phyloP scores from a whole-genome alignment of 1,140 invertebrate genomes.

The Drosophila nikananu region DNA sequence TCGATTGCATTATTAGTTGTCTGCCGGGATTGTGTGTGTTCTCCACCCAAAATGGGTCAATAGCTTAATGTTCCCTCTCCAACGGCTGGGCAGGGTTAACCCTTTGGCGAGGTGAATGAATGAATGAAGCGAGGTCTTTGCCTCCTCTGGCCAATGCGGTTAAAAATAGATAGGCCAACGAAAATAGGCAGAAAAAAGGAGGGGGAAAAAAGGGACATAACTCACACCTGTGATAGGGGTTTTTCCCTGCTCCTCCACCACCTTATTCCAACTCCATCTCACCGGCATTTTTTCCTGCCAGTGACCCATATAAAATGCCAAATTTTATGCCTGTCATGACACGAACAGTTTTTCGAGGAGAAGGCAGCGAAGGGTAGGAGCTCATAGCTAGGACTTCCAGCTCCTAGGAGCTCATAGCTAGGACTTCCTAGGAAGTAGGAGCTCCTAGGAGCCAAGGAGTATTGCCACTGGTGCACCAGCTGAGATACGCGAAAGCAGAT shows the following conservation, averaged over 20 bases:
- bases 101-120: conserved; percentile 8
- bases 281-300: conserved; percentile 7
- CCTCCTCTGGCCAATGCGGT: conserved; percentile 3
- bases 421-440: too few species aligned
- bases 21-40: conserved; percentile 28
- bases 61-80: conserved; percentile 35
- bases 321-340: conserved; percentile 52
- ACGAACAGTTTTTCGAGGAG: conserved; percentile 10
- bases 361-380: background rate
- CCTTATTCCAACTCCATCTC: background rate
- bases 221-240: background rate
- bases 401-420: background rate
- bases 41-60: conserved; percentile 68
- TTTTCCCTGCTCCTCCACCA: background rate
- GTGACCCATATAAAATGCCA: conserved; percentile 57
- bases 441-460: background rate
- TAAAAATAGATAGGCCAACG: conserved; percentile 58
- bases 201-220: background rate
- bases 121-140: conserved; percentile 9
- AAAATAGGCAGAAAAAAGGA: conserved; percentile 49
- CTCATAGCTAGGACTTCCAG: background rate
- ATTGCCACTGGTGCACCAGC: conserved; percentile 1
- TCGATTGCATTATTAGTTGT: conserved; percentile 70
- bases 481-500: conserved; percentile 5
- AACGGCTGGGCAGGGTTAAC: background rate